These are phyloP conservation scores for Chaetodon trifascialis DNA, from an alignment of 2,113 vertebrate species.

Conservation along the genomic window DNA sequence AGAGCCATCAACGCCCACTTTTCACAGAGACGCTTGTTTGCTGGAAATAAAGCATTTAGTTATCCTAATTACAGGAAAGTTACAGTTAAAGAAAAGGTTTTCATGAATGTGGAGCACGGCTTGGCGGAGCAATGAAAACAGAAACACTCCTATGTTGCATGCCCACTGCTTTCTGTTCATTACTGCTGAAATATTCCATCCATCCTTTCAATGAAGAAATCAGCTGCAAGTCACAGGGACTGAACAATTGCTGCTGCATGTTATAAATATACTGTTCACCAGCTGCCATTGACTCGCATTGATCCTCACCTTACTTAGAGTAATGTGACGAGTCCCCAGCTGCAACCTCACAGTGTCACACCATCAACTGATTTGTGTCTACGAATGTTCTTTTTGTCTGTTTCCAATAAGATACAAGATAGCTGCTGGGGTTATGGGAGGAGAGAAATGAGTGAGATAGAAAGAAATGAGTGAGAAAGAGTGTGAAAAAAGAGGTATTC, in stretches of 20 bases:
- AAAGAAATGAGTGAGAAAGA: neutral
- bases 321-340: slow-evolving; percentile 67
- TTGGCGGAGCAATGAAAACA: slow-evolving; percentile 40
- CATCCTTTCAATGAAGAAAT: slow-evolving; percentile 35
- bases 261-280: slow-evolving; percentile 69
- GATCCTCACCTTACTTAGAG: slow-evolving; percentile 73
- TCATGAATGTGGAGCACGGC: neutral
- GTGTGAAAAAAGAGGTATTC: slow-evolving; percentile 16
- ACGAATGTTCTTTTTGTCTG: slow-evolving; percentile 59
- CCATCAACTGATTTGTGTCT: slow-evolving; percentile 72
- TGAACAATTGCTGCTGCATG: slow-evolving; percentile 34
- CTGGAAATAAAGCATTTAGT: neutral
- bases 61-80: slow-evolving; percentile 5
- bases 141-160: neutral
- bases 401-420: slow-evolving; percentile 58
- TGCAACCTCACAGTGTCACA: slow-evolving; percentile 53
- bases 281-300: slow-evolving; percentile 66
- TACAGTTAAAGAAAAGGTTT: neutral
- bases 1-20: slow-evolving; percentile 2
- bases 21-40: neutral
- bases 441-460: neutral
- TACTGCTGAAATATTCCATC: slow-evolving; percentile 30
- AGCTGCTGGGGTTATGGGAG: slow-evolving; percentile 13
- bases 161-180: slow-evolving; percentile 23
- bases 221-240: slow-evolving; percentile 23